Percentiles rank a stretch among this genome's conserved stretches.
Conservation (phyloP, 2,888 invertebrate species). For the Ophonus ardosiacus region DNA sequence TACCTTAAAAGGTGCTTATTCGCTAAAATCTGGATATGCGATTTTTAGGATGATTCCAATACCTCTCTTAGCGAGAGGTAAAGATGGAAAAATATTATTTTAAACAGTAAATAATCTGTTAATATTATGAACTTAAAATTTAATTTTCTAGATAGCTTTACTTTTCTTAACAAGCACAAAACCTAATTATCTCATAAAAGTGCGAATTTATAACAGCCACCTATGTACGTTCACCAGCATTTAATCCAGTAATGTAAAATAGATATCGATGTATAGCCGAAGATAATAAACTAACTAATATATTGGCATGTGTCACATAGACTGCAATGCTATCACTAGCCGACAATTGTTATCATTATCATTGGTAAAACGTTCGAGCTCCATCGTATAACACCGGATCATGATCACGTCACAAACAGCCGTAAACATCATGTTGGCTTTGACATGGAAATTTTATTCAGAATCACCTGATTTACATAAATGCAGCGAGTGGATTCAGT, state of each 20-base stretch:
- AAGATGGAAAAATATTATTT: background rate
- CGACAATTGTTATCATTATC: slow-evolving; percentile 34
- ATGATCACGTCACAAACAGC: slow-evolving; percentile 20
- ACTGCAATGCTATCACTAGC: background rate
- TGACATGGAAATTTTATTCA: slow-evolving; percentile 42
- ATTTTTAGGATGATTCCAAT: too few species aligned
- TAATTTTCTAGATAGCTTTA: too few species aligned
- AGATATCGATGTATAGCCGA: background rate
- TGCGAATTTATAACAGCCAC: too few species aligned
- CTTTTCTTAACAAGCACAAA: too few species aligned
- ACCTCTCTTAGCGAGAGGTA: too few species aligned
- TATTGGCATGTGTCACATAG: slow-evolving; percentile 29
- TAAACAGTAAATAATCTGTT: too few species aligned
- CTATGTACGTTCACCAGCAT: too few species aligned
- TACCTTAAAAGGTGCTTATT: too few species aligned
- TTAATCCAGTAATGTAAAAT: slow-evolving; percentile 12
- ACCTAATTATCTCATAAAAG: too few species aligned
- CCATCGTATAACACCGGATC: background rate
- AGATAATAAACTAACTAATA: slow-evolving; percentile 31
- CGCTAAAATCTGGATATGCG: too few species aligned
- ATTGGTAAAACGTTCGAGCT: slow-evolving; percentile 13
- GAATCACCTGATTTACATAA: slow-evolving; percentile 22
- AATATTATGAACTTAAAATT: too few species aligned
- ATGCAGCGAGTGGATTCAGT: slow-evolving; percentile 24
- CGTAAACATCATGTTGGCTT: slow-evolving; percentile 41